Base-by-base conservation (phyloP, 2,797 vertebrate species). In the Argyrosomus regius region DNA sequence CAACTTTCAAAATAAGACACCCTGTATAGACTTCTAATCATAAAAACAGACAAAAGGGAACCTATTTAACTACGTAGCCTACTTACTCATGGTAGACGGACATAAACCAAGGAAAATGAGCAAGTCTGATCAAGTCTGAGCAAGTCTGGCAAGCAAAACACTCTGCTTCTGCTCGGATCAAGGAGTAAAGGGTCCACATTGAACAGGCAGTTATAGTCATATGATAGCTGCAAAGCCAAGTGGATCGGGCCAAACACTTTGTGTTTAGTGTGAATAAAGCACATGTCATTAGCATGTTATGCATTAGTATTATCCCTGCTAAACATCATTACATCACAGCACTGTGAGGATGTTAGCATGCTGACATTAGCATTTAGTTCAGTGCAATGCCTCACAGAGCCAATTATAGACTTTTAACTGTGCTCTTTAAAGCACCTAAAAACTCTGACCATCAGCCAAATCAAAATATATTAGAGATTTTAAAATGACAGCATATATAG, bases 401-500 rank as follows among this genome's bases (percentile, higher is more conserved):
- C 53, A 18, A 1, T 57, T 17, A 18, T 18, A 31, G n/a, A 31
- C 14, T 18, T 56, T 26, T 26, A 43, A 4, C 43, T 43, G 6
- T 56, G 24, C 26, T 26, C 6, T 26, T 26, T 16, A 56, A 56
- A 56, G 53, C 13, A 28, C 24, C 53, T 26, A 56, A 28, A 54
- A 57, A 20, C 54, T 31, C 4, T 31, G 20, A 72, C 20, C 43
- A 50, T 50, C 41, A 61, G 54, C 56, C 50, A 50, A 57, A 67
- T 67, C 17, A 59, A 72, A 72, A 62, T 5, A 43, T 16, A 13
- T 62, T 24, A 31, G 31, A 48, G 9, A 61, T 26, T 43, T 64
- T 26, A 81, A 76, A 77, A 35, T 62, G 5, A 18, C 54, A 59
- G 48, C 41, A 73, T 22, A 60, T 18, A 61, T n/a, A 62, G 20